A percentile compares a stretch with the other conserved stretches of the same genome.
These are phyloP conservation scores for Scopus umbretta DNA, from an alignment of 2,113 vertebrate genomes.

Conservation along the genomic window DNA sequence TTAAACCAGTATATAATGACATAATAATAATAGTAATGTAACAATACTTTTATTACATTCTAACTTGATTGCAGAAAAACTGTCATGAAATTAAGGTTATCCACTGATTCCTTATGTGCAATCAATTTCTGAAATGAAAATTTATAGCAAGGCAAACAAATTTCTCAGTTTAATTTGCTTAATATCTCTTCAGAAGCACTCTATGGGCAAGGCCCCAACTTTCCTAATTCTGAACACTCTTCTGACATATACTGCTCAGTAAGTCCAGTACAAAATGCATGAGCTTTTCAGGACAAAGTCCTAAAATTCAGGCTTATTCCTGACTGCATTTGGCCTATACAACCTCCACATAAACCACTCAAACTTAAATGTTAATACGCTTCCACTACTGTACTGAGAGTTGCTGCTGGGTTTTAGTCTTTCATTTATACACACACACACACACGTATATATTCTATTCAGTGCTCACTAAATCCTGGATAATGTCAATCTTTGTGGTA, in stretches of 20 bases:
- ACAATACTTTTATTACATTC: background rate
- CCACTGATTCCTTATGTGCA: background rate
- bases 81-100: background rate
- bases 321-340: background rate
- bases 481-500: background rate
- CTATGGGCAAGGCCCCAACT: background rate
- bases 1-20: background rate
- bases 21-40: background rate
- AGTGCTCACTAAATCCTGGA: background rate
- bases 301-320: background rate
- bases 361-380: background rate
- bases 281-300: background rate
- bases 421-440: accelerated
- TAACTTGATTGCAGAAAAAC: background rate
- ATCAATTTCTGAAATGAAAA: background rate
- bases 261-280: background rate
- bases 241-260: background rate
- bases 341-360: background rate
- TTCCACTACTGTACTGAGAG: background rate
- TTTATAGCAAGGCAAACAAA: background rate
- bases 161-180: background rate
- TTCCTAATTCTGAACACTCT: background rate
- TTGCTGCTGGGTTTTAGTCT: background rate
- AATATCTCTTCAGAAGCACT: background rate
- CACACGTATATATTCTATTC: background rate